Evolutionary conservation across 2,797 vertebrate genomes (phyloP), one percentile per base, ranked within the genome.

Genomic region (Cyprinodon diabolis): DNA sequence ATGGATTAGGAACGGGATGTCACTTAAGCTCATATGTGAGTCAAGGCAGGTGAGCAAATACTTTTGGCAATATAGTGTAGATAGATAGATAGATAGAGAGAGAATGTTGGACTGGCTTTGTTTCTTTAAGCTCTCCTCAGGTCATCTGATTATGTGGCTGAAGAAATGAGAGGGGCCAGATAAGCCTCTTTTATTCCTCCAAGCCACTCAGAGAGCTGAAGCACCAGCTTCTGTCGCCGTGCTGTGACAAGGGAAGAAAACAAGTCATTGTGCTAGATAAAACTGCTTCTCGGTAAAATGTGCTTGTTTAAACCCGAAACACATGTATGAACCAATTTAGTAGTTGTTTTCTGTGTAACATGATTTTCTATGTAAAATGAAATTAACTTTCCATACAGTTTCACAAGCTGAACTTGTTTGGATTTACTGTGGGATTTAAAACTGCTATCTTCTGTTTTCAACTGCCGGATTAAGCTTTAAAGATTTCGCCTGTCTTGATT

Each of bases 181-280:
- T 92, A 93, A 95, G 92, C 93, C 82, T 92, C 90, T 93, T 92
- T 92, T 87, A 92, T 92, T 85, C 87, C 86, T 90, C 86, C 90
- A 90, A 91, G 88, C 91, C 93, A 91, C 91, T 94, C 92, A 89
- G 81, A 87, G 86, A 87, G 86, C 88, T 90, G 86, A 92, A 92
- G 92, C 90, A 88, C 86, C 83, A 77, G 87, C 87, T 89, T 92
- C 90, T 90, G 87, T 87, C 82, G 86, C 90, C 76, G 57, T 76
- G 83, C 84, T 78, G 72, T 12, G 49, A 65, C 40, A 6, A 88
- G 57, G 58, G 71, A 84, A 78, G 78, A 87, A 87, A 89, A 83
- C 83, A 84, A 91, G 79, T 88, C 81, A 72, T 89, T 84, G 76
- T 83, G 74, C 72, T 66, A 67, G 45, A 76, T 86, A 87, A 91